phyloP scores from a whole-genome alignment of 2,797 vertebrate genomes.

The Gymnodraco acuticeps region DNA sequence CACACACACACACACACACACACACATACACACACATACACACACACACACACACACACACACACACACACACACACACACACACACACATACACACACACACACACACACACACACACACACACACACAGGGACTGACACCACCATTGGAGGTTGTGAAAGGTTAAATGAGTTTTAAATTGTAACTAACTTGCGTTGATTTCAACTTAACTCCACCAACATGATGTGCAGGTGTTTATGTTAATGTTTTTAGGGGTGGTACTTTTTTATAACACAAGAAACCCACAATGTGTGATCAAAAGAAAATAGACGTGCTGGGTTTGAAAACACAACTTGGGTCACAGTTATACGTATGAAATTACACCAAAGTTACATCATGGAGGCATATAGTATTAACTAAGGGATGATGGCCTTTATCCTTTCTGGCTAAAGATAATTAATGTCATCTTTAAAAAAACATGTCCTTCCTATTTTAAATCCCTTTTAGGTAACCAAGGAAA shows the following conservation, averaged over 20 bases:
- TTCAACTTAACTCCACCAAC: not conserved
- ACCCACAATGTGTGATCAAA: too few relatives aligned
- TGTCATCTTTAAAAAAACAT: too few relatives aligned
- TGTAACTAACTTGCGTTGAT: not conserved
- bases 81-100: not conserved
- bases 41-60: conserved; percentile 8
- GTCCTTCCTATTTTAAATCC: too few relatives aligned
- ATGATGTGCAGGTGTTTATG: not conserved
- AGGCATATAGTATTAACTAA: too few relatives aligned
- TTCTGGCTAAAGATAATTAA: too few relatives aligned
- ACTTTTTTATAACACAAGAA: not conserved
- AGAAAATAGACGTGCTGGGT: not conserved
- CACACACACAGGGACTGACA: not conserved
- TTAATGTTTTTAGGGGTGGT: not conserved
- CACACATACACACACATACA: not conserved
- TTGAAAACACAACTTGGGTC: not conserved
- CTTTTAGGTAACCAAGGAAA: too few relatives aligned
- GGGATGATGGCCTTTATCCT: too few relatives aligned
- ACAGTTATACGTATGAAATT: not conserved
- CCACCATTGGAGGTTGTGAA: conserved; percentile 29
- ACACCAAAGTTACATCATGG: too few relatives aligned
- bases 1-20: not conserved
- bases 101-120: conserved; percentile 5
- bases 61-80: conserved; percentile 6
- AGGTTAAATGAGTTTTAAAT: conserved; percentile 25